phyloP scores from a whole-genome alignment of 2,888 invertebrate species.

The Nasonovia ribisnigri region DNA sequence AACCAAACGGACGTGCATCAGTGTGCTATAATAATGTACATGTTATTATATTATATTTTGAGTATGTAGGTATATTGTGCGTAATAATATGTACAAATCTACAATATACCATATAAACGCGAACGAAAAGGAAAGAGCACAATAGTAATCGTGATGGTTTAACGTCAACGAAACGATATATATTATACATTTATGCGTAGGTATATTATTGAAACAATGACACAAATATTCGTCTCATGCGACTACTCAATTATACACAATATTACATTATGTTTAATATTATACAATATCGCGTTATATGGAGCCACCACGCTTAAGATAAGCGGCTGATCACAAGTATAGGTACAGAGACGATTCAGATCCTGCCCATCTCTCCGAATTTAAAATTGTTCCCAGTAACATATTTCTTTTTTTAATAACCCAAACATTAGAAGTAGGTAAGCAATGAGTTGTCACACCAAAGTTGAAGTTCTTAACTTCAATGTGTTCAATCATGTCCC shows the following conservation, averaged over 20 bases:
- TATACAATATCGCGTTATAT: not conserved
- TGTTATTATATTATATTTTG: not conserved
- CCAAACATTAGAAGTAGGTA: not conserved
- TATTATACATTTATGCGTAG: not conserved
- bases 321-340: no score
- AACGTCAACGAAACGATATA: not conserved
- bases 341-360: no score
- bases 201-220: not conserved
- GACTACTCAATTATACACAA: not conserved
- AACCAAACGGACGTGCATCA: not conserved
- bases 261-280: not conserved
- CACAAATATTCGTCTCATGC: not conserved
- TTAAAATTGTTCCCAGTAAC: not conserved
- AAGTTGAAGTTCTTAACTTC: not conserved
- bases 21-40: not conserved
- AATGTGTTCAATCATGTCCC: not conserved
- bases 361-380: not conserved
- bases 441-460: not conserved
- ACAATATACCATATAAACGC: not conserved
- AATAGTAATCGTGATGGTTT: not conserved
- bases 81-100: not conserved
- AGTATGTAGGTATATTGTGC: not conserved
- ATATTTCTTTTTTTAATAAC: not conserved
- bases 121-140: not conserved
- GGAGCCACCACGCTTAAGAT: not conserved